Evolutionary conservation across 2,113 vertebrate genomes (phyloP), one percentile per base, ranked within the genome.

Genomic region (Cichladusa arquata): DNA sequence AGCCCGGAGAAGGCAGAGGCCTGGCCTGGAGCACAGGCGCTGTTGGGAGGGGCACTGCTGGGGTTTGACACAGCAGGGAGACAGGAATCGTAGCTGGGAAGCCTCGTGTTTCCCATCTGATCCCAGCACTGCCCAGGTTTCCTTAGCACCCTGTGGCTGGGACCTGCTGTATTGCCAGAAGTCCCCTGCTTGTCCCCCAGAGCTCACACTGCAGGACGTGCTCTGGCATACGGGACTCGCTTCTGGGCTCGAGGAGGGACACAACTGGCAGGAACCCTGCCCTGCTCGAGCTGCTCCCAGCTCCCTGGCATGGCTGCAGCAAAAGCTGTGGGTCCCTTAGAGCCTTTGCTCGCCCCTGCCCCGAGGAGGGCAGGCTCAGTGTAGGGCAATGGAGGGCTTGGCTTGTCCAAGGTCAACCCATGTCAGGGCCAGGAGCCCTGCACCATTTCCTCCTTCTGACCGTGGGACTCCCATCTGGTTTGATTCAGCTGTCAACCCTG

Each of bases 401-500:
- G 66, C 87, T 95, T 76, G 88, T 76, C 50, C 91, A 61, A 72
- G 93, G 93, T 95, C 84, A 82, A 2, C 40, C 58, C 13, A 5
- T 85, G 93, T 84, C 84, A 91, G 79, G 89, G 66, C 65, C 81
- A 53, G 73, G 81, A 94, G 87, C 62, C 74, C 81, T 45, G 58
- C 84, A 23, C 72, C 76, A 17, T 71, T 86, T 93, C 94, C 93
- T 82, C 4, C 15, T 73, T 47, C 78, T 70, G 90, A 77, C 90
- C 25, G 19, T 69, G 87, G 94, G 90, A 72, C 91, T 94, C 87
- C 94, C 90, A 88, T 95, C 93, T 90, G 92, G 92, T 94, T 90
- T 82, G 92, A 92, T 95, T 97, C 95, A 95, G 90, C 90, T 97
- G 95, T 96, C 95, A 94, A 71, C 76, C 92, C 84, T 5, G 64